Conservation (phyloP, 2,888 invertebrate species). For the Macroteleia sp. region DNA sequence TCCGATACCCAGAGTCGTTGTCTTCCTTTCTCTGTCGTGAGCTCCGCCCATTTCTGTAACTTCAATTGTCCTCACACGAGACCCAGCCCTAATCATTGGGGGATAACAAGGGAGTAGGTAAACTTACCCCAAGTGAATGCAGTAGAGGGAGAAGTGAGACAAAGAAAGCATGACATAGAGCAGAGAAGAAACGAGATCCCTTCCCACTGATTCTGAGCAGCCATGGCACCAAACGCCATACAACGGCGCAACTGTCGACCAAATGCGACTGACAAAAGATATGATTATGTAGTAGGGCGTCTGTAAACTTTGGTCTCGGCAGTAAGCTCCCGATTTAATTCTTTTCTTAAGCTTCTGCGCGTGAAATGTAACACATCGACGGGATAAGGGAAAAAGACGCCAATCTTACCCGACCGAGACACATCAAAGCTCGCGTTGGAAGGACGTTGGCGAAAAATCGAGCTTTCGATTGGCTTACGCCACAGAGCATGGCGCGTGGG, state of each 20-base stretch:
- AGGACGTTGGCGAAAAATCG: constrained; percentile 21
- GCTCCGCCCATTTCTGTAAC: constrained; percentile 78
- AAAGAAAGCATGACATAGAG: constrained; percentile 46
- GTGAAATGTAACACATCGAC: constrained; percentile 40
- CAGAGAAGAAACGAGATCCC: constrained; percentile 37
- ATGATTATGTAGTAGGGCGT: constrained; percentile 62
- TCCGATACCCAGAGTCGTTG: constrained; percentile 21
- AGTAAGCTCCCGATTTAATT: constrained; percentile 27
- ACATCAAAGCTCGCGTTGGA: not conserved
- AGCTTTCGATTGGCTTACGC: constrained; percentile 52
- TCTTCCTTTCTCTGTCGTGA: constrained; percentile 40
- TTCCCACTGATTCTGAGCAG: constrained; percentile 66
- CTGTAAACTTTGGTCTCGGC: constrained; percentile 36
- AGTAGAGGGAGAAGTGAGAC: constrained; percentile 54
- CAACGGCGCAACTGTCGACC: constrained; percentile 74
- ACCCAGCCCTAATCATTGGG: constrained; percentile 79
- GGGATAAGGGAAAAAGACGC: constrained; percentile 4
- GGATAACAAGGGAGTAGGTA: constrained; percentile 73
- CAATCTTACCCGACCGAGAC: not conserved
- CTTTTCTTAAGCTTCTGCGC: constrained; percentile 39
- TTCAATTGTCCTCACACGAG: constrained; percentile 77
- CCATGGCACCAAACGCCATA: constrained; percentile 71
- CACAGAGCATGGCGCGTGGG: constrained; percentile 36
- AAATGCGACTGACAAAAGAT: constrained; percentile 72
- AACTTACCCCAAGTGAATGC: constrained; percentile 68